Base-by-base conservation (phyloP, 1,140 invertebrate genomes). In the Neotoxoptera formosana region DNA sequence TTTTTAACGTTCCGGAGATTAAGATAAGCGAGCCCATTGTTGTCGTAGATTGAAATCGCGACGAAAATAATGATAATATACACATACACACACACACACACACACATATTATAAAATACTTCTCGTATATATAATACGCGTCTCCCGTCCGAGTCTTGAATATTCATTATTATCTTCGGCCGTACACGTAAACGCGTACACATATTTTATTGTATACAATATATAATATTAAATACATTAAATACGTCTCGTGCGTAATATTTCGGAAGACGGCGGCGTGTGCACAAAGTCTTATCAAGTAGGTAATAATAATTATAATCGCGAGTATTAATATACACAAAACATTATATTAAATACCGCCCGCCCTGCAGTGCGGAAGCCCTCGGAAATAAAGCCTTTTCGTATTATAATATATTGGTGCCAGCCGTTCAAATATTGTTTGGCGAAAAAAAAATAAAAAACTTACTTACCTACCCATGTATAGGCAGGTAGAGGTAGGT, bases 21-120 rank as follows among this genome's bases (percentile, higher is more conserved):
- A 88, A 88, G 86, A 88, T 88, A 48, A 88, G 86, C 45, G 30
- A 48, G n/a, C 17, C 86, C n/a, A 88, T 88, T 88, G 86, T 88
- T 87, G 86, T 88, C 20, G 30, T 48, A 48, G 86, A 88, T 88
- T 51, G 30, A 6, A 88, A 88, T 88, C 86, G 47, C 47, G 45
- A 48, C 60, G 47, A 34, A 48, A 88, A 48, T 45, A 86, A 86
- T 36, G 76, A 83, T 86, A 86, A 30, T 47, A n/a, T 48, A 51
- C 21, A 41, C 48, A 11, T 51, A 88, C 20, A 30, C 7, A 87
- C 7, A 48, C 21, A 25, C 21, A 25, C 20, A 45, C n/a, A 41
- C 8, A 84, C 45, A 30, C 36, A 25, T 76, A 76, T 67, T 41
- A 41, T 41, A 41, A 41, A 41, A 20, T 76, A 76, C 14, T 76